Percentiles rank a stretch among this genome's conserved stretches.
phyloP scores from a whole-genome alignment of 2,888 invertebrate genomes.

The Lasioglossum vierecki region DNA sequence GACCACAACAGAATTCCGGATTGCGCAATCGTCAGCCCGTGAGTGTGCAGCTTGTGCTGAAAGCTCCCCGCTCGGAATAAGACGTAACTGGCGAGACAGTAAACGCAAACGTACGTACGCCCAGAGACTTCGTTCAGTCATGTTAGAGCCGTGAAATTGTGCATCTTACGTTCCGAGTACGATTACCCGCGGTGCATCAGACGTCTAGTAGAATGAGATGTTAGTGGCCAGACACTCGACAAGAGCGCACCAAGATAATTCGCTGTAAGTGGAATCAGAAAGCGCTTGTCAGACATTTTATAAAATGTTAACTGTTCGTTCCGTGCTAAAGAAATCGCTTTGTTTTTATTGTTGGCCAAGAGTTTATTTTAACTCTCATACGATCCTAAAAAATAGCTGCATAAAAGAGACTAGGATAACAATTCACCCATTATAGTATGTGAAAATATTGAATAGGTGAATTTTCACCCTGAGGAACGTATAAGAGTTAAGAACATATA shows the following conservation, averaged over 20 bases:
- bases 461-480: no score
- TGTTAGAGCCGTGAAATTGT: neutral
- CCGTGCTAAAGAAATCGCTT: no score
- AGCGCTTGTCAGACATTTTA: neutral
- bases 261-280: neutral
- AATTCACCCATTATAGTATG: no score
- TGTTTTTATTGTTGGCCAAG: no score
- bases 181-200: neutral
- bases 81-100: neutral
- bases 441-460: no score
- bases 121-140: neutral
- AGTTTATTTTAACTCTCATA: no score
- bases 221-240: conserved; percentile 12
- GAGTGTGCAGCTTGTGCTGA: neutral
- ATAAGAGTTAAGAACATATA: no score
- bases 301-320: no score
- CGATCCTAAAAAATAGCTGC: no score
- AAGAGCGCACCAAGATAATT: neutral
- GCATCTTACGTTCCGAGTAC: neutral
- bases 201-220: neutral
- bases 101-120: neutral
- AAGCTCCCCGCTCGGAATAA: neutral
- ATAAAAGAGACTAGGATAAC: no score
- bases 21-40: neutral
- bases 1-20: neutral